phyloP scores from a whole-genome alignment of 2,797 vertebrate species.

The Fratercula arctica region DNA sequence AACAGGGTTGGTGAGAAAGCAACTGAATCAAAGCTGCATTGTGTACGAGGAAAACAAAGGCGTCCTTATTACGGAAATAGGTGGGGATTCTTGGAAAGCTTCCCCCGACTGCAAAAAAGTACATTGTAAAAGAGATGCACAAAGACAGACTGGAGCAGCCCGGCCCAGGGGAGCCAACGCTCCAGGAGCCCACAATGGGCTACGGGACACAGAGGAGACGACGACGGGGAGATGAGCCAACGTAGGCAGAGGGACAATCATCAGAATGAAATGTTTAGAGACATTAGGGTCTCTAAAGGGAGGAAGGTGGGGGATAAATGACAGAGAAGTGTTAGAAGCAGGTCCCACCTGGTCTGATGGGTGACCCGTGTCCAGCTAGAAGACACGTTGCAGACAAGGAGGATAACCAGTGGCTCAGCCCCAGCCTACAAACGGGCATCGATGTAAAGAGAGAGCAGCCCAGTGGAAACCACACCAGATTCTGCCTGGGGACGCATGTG shows the following conservation, averaged over 20 bases:
- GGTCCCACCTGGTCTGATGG: rapidly evolving
- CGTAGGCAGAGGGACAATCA: rapidly evolving
- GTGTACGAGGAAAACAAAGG: constrained; percentile 52
- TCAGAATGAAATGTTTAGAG: neutral
- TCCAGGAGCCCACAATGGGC: neutral
- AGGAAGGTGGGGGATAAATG: neutral
- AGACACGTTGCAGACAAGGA: neutral
- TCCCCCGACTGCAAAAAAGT: constrained; percentile 17
- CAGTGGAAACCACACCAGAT: rapidly evolving
- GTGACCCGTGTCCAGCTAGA: neutral
- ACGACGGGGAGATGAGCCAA: rapidly evolving
- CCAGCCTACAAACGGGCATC: rapidly evolving
- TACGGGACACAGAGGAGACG: rapidly evolving
- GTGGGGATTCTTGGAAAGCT: constrained; percentile 69
- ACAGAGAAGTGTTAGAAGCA: neutral
- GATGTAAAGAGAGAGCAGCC: neutral
- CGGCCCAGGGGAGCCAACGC: neutral
- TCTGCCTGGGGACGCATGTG: rapidly evolving
- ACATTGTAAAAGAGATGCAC: constrained; percentile 1
- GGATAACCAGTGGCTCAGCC: neutral
- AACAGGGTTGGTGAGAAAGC: neutral
- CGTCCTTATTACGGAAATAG: constrained; percentile 49
- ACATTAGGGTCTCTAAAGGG: rapidly evolving
- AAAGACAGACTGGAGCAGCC: neutral
- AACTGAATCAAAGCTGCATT: constrained; percentile 38